Evolutionary conservation across 2,797 vertebrate genomes (phyloP).

Genomic region (Anguilla obscura): DNA sequence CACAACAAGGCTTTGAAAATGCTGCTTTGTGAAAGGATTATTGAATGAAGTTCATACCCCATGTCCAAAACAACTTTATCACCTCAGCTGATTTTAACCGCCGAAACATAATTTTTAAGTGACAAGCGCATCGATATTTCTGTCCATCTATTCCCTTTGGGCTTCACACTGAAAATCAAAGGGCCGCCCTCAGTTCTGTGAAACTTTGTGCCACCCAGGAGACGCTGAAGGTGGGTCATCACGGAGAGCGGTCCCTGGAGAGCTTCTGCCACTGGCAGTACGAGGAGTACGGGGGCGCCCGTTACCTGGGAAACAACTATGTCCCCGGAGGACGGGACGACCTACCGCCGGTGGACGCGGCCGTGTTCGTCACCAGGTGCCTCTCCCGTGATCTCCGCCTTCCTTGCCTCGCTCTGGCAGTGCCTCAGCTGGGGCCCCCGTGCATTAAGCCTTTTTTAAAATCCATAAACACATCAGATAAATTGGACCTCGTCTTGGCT

Average conservation of each 20-base stretch:
- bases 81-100: background rate
- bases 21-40: slow-evolving; percentile 4
- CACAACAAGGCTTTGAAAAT: background rate
- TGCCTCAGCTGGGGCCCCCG: background rate
- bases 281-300: slow-evolving; percentile 83
- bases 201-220: slow-evolving; percentile 64
- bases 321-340: slow-evolving; percentile 87
- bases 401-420: background rate
- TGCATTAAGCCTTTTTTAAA: slow-evolving; percentile 28
- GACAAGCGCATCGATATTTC: background rate
- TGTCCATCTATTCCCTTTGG: background rate
- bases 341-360: slow-evolving; percentile 83
- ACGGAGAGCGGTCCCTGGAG: slow-evolving; percentile 92
- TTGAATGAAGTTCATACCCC: background rate
- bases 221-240: slow-evolving; percentile 86
- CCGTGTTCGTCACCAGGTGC: slow-evolving; percentile 95
- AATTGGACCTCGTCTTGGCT: slow-evolving; percentile 31
- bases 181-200: background rate
- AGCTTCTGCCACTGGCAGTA: slow-evolving; percentile 98
- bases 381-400: background rate
- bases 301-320: slow-evolving; percentile 88
- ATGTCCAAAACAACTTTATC: slow-evolving; percentile 6
- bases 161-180: background rate
- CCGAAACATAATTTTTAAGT: background rate
- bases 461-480: slow-evolving; percentile 37